phyloP scores from a whole-genome alignment of 2,888 invertebrate species.

The Elaeidobius kamerunicus region DNA sequence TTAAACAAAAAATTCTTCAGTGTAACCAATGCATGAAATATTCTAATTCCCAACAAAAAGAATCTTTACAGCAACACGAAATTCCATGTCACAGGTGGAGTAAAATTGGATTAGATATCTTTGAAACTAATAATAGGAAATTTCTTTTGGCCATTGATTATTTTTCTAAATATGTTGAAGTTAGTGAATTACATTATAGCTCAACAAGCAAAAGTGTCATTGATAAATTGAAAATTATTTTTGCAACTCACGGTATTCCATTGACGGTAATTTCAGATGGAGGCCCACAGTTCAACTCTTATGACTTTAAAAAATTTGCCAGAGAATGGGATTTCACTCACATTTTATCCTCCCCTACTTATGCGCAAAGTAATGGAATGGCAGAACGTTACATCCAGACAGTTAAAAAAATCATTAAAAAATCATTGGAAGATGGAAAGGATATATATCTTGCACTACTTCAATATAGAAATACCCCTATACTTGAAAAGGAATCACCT shows the following conservation, averaged over 20 bases:
- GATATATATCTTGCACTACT: background rate
- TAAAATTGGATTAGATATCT: slow-evolving; percentile 26
- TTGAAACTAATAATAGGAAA: slow-evolving; percentile 17
- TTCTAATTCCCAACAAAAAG: slow-evolving; percentile 18
- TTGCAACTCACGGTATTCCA: slow-evolving; percentile 31
- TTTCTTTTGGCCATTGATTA: slow-evolving; percentile 26
- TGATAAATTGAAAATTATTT: slow-evolving; percentile 23
- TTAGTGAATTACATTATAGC: slow-evolving; percentile 15
- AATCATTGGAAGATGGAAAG: background rate
- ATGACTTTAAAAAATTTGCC: slow-evolving; percentile 27
- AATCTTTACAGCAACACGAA: slow-evolving; percentile 26
- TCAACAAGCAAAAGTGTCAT: slow-evolving; percentile 20
- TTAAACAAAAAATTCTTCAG: background rate
- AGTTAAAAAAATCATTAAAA: slow-evolving; percentile 4
- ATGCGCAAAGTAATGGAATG: slow-evolving; percentile 26
- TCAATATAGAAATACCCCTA: background rate
- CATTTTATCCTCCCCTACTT: slow-evolving; percentile 24
- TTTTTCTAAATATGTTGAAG: slow-evolving; percentile 28
- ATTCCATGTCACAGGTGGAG: slow-evolving; percentile 25
- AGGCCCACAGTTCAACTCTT: slow-evolving; percentile 32
- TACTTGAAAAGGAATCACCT: background rate
- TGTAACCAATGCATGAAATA: slow-evolving; percentile 21
- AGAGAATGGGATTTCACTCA: slow-evolving; percentile 32
- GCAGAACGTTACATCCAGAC: slow-evolving; percentile 19
- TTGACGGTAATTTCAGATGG: slow-evolving; percentile 30